Percentiles rank a stretch among this genome's conserved stretches.
Evolutionary conservation across 2,113 vertebrate species (phyloP).

Genomic region (Chlorodrepanis virens): DNA sequence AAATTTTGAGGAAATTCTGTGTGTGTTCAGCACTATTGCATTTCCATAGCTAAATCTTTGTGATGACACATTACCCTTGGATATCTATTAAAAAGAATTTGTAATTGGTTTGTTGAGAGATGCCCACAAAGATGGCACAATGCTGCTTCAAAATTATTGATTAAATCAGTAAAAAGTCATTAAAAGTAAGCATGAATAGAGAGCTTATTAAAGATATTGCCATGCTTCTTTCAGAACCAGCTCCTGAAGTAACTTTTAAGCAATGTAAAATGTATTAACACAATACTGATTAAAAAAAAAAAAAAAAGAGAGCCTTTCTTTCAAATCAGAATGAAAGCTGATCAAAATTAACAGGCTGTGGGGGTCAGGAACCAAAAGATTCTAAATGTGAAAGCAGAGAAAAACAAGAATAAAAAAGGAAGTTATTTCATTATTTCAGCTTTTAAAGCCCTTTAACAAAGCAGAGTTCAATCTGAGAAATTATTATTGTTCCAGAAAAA

Average conservation of each 20-base stretch:
- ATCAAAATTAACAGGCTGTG: constrained; percentile 46
- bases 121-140: background rate
- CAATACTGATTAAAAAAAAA: background rate
- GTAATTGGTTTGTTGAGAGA: background rate
- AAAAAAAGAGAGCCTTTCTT: background rate
- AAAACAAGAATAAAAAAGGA: background rate
- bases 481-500: constrained; percentile 52
- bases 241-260: constrained; percentile 1
- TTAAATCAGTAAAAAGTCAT: constrained; percentile 34
- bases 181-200: background rate
- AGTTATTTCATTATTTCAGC: constrained; percentile 18
- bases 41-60: background rate
- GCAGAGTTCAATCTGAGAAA: constrained; percentile 33
- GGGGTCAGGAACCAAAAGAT: constrained; percentile 40
- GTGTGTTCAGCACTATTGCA: background rate
- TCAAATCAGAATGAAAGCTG: constrained; percentile 30
- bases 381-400: constrained; percentile 12
- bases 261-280: constrained; percentile 14
- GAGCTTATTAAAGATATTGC: background rate
- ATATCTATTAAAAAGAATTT: background rate
- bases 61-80: background rate
- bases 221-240: background rate
- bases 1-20: background rate
- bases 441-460: constrained; percentile 38
- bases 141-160: constrained; percentile 8